phyloP scores from a whole-genome alignment of 2,888 invertebrate genomes.

The Cremastinae sp. region DNA sequence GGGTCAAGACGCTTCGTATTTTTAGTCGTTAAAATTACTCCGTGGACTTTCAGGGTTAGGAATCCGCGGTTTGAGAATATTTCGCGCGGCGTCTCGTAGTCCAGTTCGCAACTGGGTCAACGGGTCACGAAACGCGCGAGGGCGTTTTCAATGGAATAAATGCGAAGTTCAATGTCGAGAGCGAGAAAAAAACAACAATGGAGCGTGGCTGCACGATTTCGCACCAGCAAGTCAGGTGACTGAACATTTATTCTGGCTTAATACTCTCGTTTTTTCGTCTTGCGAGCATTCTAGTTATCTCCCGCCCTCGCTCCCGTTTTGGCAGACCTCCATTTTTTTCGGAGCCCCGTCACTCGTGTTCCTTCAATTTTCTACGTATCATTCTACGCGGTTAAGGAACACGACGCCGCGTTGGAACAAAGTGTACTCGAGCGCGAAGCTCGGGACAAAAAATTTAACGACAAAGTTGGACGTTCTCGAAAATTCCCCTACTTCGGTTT shows the following conservation, averaged over 20 bases:
- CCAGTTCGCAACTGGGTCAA: slow-evolving; percentile 50
- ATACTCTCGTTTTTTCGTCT: slow-evolving; percentile 13
- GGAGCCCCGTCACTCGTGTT: slow-evolving; percentile 13
- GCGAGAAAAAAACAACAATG: neutral
- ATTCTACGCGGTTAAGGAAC: slow-evolving; percentile 35
- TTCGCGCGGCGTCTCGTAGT: slow-evolving; percentile 37
- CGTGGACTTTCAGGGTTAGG: neutral
- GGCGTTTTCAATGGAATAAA: slow-evolving; percentile 4
- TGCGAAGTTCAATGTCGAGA: neutral
- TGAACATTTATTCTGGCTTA: neutral
- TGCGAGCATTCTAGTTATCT: slow-evolving; percentile 29
- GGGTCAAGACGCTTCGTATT: neutral
- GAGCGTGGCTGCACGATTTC: neutral
- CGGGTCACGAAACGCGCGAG: slow-evolving; percentile 47
- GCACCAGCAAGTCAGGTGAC: neutral
- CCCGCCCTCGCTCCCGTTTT: slow-evolving; percentile 44
- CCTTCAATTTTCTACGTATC: slow-evolving; percentile 48
- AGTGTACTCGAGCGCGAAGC: neutral
- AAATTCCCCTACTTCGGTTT: slow-evolving; percentile 23
- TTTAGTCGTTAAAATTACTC: neutral
- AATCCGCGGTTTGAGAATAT: slow-evolving; percentile 23
- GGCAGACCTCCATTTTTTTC: slow-evolving; percentile 55
- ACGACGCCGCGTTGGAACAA: slow-evolving; percentile 8
- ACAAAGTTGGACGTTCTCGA: neutral
- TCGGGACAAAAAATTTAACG: neutral